Evolutionary conservation across 2,113 vertebrate genomes (phyloP), one percentile per base, ranked within the genome.

Genomic region (Procapra przewalskii): DNA sequence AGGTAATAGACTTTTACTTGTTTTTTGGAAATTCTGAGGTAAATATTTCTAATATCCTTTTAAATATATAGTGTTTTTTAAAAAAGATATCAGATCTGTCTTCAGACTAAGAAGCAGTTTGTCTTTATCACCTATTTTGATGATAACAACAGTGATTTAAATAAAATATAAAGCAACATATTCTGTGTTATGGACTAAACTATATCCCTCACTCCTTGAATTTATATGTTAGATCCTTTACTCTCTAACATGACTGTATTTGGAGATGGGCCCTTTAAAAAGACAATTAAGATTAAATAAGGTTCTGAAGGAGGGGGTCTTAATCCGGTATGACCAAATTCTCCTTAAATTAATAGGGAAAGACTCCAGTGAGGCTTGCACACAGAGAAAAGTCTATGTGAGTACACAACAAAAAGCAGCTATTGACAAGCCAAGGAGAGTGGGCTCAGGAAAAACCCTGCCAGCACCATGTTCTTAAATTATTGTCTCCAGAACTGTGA

Each of bases 171-270:
- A 52, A 81, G 40, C 31, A 81, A 21, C 1, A 15, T 45, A 64
- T 9, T 62, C 33, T 23, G 25, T 71, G 36, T 45, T 54, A 59
- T 2, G 19, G 8, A 40, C 36, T 55, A 10, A 89, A 45, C 50
- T 82, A 57, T 43, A 6, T 6, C 3, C 8, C 29, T 5, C 13
- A 6, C 12, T 29, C 9, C 0, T 4, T 15, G 11, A 27, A 14
- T 82, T 71, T 67, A 12, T 82, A 45, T 57, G 13, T 82, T 92
- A n/a, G 60, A 48, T 10, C 50, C 3, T 12, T 88, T 79, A n/a
- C 11, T 5, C 7, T 2, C 0, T 6, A 48, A 17, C 7, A 7
- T 94, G 48, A 54, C 6, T 75, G 0, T 36, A 67, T 94, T 83
- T 85, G 45, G 36, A 86, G n/a, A 57, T 1, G 6, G 5, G 27